Evolutionary conservation across 2,888 invertebrate species (phyloP), one percentile per base, ranked within the genome.

Genomic region (Agrochola circellaris): DNA sequence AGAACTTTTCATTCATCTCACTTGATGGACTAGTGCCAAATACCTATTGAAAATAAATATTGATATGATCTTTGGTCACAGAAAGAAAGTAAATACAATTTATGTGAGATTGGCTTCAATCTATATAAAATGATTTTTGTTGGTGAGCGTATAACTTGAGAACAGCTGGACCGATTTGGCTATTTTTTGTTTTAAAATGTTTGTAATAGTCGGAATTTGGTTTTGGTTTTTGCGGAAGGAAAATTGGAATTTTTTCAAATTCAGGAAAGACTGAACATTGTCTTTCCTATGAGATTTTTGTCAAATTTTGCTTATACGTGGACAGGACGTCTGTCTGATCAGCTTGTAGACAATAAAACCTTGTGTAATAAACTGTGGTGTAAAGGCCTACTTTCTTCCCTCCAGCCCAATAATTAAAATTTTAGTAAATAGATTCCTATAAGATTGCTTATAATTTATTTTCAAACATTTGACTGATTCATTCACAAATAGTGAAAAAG

Each of bases 1-100:
- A 99, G 96, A 99, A 99, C 95, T 99, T 99, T 93, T 99, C 99
- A 93, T 98, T 98, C 98, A 99, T 99, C 92, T 99, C 99, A 92
- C 98, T 98, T n/a, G 99, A 98, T 77, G 99, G 99, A 93, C 99
- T 98, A 86, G 98, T 98, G 86, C 99, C 99, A 96, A 99, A 99
- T 72, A 99, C 99, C 99, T 99, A 92, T 66, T 93, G 51, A 62
- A 69, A 66, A 82, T 58, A 62, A 61, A 75, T 71, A 58, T 73
- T 72, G n/a, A 58, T 72, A 70, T 30, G 15, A 64, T 51, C n/a
- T 48, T 42, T 48, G 0, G 17, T 34, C 26, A 13, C n/a, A 6
- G 0, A 51, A 48, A 48, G 30, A 60, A 54, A 38, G 2, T n/a
- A 60, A 70, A 62, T 17, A 20, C 51, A 67, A 6, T 0, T 7